phyloP scores from a whole-genome alignment of 1,140 invertebrate genomes.

The Amphibalanus amphitrite region DNA sequence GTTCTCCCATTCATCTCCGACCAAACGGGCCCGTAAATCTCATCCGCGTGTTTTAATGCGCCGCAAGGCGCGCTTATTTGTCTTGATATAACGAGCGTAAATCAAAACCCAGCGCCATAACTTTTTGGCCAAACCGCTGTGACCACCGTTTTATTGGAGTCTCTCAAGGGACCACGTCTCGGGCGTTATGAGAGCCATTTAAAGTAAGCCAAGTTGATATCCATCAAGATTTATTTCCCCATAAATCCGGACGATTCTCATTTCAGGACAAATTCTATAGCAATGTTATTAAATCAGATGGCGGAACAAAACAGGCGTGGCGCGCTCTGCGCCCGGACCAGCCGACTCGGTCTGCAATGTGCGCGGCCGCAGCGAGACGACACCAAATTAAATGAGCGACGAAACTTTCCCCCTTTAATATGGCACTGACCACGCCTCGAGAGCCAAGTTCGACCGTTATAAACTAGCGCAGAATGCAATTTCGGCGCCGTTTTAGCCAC shows the following conservation, averaged over 20 bases:
- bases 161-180: neutral
- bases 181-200: constrained; percentile 1
- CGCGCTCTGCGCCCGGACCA: neutral
- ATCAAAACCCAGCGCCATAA: neutral
- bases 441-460: neutral
- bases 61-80: neutral
- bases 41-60: neutral
- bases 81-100: constrained; percentile 1
- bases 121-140: neutral
- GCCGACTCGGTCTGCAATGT: neutral
- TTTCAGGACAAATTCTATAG: neutral
- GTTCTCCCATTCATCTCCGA: neutral
- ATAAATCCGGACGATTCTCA: neutral
- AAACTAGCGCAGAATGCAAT: neutral
- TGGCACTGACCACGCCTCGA: neutral
- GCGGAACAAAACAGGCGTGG: neutral
- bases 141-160: neutral
- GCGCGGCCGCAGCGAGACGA: neutral
- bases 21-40: neutral
- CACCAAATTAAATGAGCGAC: neutral
- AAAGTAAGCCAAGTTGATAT: constrained; percentile 2
- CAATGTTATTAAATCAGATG: neutral
- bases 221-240: constrained; percentile 1
- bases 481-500: neutral
- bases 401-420: neutral